These are phyloP conservation scores for Myripristis jacobus DNA, from an alignment of 2,797 vertebrate genomes.

Conservation along the genomic window DNA sequence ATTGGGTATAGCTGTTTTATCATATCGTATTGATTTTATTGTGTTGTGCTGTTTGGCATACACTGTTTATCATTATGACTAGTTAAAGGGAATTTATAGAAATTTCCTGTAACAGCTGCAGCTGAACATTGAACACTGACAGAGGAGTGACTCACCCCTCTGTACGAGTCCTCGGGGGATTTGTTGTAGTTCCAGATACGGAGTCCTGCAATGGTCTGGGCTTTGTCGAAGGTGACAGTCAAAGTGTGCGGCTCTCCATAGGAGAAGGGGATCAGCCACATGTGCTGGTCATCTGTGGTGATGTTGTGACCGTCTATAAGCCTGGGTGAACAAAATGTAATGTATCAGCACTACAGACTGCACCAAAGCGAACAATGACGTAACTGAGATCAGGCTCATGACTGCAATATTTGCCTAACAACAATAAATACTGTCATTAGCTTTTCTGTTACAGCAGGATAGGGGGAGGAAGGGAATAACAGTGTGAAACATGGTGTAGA, in stretches of 20 bases:
- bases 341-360: neutral
- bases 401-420: neutral
- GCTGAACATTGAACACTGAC: neutral
- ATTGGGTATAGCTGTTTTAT: no score
- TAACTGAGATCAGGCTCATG: neutral
- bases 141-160: constrained; percentile 88
- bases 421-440: neutral
- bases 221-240: constrained; percentile 84
- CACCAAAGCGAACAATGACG: neutral
- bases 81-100: no score
- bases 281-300: constrained; percentile 92
- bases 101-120: neutral
- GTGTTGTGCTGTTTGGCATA: no score
- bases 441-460: neutral
- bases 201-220: constrained; percentile 89
- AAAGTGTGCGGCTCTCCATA: constrained; percentile 88
- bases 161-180: constrained; percentile 95
- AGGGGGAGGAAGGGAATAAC: neutral
- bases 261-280: constrained; percentile 97
- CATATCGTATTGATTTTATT: no score
- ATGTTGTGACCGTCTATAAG: constrained; percentile 93
- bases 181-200: constrained; percentile 99
- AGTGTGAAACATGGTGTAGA: neutral
- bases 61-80: no score
- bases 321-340: constrained; percentile 73